Conservation (phyloP, 2,797 vertebrate genomes). For the Pyrocephalus nanus region DNA sequence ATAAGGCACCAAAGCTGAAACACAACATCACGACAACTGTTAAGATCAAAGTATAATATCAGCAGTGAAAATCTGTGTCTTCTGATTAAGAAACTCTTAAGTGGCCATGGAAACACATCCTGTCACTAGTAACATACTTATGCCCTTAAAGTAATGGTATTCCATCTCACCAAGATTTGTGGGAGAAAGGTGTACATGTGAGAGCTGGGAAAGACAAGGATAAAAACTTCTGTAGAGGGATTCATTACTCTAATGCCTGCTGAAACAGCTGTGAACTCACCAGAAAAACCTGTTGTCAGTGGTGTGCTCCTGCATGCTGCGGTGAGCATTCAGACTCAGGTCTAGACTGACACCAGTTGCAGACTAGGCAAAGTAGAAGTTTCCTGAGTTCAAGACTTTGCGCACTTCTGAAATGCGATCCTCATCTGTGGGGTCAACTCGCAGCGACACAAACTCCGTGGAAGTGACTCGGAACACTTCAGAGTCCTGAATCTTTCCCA, state of each 20-base stretch:
- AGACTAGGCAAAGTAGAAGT: constrained; percentile 98
- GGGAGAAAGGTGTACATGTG: neutral
- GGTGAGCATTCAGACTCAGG: constrained; percentile 94
- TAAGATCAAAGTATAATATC: neutral
- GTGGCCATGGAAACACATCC: neutral
- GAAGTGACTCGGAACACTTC: constrained; percentile 98
- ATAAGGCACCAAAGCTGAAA: neutral
- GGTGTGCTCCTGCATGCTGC: constrained; percentile 89
- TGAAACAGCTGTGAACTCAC: constrained; percentile 72
- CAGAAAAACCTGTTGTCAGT: constrained; percentile 98
- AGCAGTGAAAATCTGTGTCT: neutral
- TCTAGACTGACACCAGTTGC: constrained; percentile 89
- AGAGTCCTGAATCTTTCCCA: constrained; percentile 97
- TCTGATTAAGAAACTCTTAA: neutral
- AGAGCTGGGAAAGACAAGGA: neutral
- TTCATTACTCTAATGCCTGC: neutral
- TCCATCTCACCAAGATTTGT: neutral
- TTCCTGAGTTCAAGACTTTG: constrained; percentile 94
- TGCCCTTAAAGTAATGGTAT: neutral
- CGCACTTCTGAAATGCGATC: constrained; percentile 93
- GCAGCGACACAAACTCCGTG: constrained; percentile 92
- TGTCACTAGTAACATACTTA: neutral
- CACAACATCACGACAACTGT: neutral
- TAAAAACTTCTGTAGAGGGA: neutral
- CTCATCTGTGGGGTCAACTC: constrained; percentile 89